Evolutionary conservation across 2,113 vertebrate species (phyloP), one percentile per base, ranked within the genome.

Genomic region (Strix uralensis): DNA sequence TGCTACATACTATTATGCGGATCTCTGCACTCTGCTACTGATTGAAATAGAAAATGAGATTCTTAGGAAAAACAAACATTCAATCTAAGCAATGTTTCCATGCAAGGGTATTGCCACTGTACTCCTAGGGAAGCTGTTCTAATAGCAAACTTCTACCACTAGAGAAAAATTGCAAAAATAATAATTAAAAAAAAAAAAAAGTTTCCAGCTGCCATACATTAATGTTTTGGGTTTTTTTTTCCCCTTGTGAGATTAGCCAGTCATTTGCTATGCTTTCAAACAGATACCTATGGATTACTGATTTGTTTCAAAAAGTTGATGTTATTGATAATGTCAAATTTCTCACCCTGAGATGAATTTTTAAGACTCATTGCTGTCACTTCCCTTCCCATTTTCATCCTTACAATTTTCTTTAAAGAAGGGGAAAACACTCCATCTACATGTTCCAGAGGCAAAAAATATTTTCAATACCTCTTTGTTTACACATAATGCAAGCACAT

Each of bases 171-270:
- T 34, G 52, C 9, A 78, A 65, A 38, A 91, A 71, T 51, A 55
- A 65, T 27, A 21, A 6, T 36, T 51, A 82, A 29, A 27, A 9
- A 51, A 69, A 47, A 63, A 36, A 36, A 36, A 36, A n/a, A n/a
- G 9, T 38, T 63, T 88, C 80, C 42, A 73, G 22, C 15, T 82
- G 30, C 34, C 89, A n/a, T 36, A 30, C 52, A 8, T 63, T 49
- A 58, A 44, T 11, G 1, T 16, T 72, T 57, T 9, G 10, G 9
- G 2, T 0, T 1, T 0, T 25, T 66, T 55, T 55, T 44, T 5
- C 13, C 38, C 51, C 34, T 38, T 40, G 8, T 62, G 27, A 80
- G 15, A n/a, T 62, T 55, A 78, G 34, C 14, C 22, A 46, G 13
- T 25, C 7, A 3, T 55, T 70, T 81, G 23, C n/a, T 55, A 22